A percentile compares a stretch with the other conserved stretches of the same genome.
These are phyloP conservation scores for Archocentrus centrarchus DNA, from an alignment of 2,113 vertebrate genomes.

Conservation along the genomic window DNA sequence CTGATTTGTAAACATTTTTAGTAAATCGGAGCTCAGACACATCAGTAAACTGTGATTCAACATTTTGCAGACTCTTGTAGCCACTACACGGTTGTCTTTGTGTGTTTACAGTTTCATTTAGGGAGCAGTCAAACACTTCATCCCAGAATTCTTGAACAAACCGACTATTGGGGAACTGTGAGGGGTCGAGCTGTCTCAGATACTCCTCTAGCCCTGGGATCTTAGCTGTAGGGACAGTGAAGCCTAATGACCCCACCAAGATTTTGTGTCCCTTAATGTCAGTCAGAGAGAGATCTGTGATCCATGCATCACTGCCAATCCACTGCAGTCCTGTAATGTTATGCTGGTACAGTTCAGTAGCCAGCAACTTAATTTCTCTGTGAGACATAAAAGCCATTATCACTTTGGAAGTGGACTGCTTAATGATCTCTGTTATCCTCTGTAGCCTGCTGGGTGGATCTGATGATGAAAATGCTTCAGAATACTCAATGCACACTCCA, in stretches of 20 bases:
- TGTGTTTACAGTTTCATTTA: constrained; percentile 27
- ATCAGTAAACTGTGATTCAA: constrained; percentile 76
- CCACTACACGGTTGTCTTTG: constrained; percentile 68
- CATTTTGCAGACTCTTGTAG: constrained; percentile 69
- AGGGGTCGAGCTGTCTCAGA: constrained; percentile 74
- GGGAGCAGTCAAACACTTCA: constrained; percentile 74
- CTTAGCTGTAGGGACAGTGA: constrained; percentile 69
- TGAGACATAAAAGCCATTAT: constrained; percentile 82
- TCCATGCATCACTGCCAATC: constrained; percentile 84
- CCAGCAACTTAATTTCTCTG: constrained; percentile 79
- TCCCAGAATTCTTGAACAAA: constrained; percentile 83
- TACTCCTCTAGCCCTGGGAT: constrained; percentile 77
- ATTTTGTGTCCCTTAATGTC: constrained; percentile 60
- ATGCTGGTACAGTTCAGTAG: constrained; percentile 68
- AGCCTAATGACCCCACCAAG: constrained; percentile 79
- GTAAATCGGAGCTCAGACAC: constrained; percentile 76
- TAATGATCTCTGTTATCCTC: constrained; percentile 72
- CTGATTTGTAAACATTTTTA: constrained; percentile 82
- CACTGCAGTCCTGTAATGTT: constrained; percentile 80
- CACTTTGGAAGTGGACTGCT: constrained; percentile 76
- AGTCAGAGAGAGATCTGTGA: constrained; percentile 78
- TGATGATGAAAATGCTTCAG: constrained; percentile 77
- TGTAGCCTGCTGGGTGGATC: constrained; percentile 65
- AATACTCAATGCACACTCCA: constrained; percentile 81
- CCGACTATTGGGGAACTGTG: constrained; percentile 75